Evolutionary conservation across 2,113 vertebrate species (phyloP).

Genomic region (Leptobrachium ailaonicum): DNA sequence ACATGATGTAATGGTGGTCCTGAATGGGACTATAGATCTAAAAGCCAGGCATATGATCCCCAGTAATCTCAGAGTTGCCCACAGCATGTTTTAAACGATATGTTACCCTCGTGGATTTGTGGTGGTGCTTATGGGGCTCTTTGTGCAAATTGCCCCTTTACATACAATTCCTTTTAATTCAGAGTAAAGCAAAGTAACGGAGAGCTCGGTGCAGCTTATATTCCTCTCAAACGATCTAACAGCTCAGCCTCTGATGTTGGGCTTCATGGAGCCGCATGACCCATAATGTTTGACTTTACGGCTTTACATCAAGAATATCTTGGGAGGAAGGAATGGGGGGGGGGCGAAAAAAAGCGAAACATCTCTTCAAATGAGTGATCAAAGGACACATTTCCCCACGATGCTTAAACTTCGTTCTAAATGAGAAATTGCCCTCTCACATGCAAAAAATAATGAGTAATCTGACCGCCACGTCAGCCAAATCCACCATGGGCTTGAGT

Average conservation of each 20-base stretch:
- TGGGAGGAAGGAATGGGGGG: background rate
- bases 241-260: background rate
- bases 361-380: constrained; percentile 22
- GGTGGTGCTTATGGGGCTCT: no score
- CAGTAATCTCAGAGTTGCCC: no score
- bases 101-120: no score
- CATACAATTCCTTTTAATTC: no score
- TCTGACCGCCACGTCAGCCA: constrained; percentile 26
- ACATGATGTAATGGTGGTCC: no score
- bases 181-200: no score
- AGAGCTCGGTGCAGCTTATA: no score
- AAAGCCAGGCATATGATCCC: no score
- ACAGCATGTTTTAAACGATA: no score
- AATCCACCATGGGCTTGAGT: constrained; percentile 31
- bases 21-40: no score
- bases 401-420: constrained; percentile 42
- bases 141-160: no score
- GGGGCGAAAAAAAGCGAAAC: constrained; percentile 15
- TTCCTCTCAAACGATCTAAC: background rate
- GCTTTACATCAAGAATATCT: constrained; percentile 26
- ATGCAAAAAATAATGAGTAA: constrained; percentile 44
- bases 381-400: constrained; percentile 24
- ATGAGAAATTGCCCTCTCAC: constrained; percentile 39
- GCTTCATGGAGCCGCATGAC: background rate
- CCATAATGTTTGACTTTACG: constrained; percentile 2